A percentile compares a stretch with the other conserved stretches of the same genome.
Conservation (phyloP, 2,797 vertebrate genomes). For the Enteromius unitaeniatus region DNA sequence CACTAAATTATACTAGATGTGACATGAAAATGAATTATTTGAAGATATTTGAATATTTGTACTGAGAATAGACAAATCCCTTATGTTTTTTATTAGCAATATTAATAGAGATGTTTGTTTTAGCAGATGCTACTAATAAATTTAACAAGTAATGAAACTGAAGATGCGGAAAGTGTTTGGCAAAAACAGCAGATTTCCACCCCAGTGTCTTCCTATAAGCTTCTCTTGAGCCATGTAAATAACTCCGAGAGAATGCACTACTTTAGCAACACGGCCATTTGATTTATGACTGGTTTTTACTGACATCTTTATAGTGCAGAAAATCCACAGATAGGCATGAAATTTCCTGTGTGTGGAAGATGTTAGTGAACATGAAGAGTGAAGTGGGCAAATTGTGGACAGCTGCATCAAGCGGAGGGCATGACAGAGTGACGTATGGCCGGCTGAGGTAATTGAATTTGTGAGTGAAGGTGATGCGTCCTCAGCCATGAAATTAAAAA, state of each 20-base stretch:
- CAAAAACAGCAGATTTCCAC: not conserved
- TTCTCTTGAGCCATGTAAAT: slow-evolving; percentile 35
- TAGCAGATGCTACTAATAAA: not conserved
- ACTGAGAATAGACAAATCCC: not conserved
- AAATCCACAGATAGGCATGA: slow-evolving; percentile 64
- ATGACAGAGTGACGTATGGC: slow-evolving; percentile 2
- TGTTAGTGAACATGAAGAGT: slow-evolving; percentile 64
- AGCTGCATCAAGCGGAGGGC: slow-evolving; percentile 64
- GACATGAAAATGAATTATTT: not conserved
- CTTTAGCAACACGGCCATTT: slow-evolving; percentile 35
- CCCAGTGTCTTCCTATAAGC: slow-evolving; percentile 6
- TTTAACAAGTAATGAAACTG: not conserved
- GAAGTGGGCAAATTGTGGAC: slow-evolving; percentile 65
- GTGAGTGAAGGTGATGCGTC: slow-evolving; percentile 49
- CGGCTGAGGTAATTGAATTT: slow-evolving; percentile 67
- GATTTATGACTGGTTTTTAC: slow-evolving; percentile 55
- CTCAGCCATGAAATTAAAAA: slow-evolving; percentile 69
- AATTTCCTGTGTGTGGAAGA: slow-evolving; percentile 56
- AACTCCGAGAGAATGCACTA: slow-evolving; percentile 34
- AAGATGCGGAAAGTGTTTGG: not conserved
- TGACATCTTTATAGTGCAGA: slow-evolving; percentile 63
- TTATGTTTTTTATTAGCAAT: not conserved
- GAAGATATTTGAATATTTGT: not conserved
- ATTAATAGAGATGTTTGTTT: not conserved
- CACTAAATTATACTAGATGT: not conserved